phyloP scores from a whole-genome alignment of 2,113 vertebrate species.

The Aegithalos caudatus region DNA sequence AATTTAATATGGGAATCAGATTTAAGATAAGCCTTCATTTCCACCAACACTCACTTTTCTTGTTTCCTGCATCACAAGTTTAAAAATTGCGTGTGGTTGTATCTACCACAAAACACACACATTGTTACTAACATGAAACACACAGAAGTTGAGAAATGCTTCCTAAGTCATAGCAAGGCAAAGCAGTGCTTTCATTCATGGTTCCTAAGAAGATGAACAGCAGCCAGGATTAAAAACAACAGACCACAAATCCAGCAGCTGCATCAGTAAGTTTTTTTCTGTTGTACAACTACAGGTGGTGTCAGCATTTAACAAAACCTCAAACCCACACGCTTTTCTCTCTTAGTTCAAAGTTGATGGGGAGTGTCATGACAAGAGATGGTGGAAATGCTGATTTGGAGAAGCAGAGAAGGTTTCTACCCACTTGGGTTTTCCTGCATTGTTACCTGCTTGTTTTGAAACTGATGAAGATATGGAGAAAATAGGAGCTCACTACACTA shows the following conservation, averaged over 20 bases:
- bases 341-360: background rate
- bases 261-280: background rate
- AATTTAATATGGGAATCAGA: background rate
- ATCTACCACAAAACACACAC: background rate
- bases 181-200: background rate
- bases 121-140: background rate
- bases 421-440: background rate
- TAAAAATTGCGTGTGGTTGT: background rate
- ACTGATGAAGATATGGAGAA: background rate
- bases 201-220: background rate
- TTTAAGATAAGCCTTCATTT: background rate
- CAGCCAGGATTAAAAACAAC: background rate
- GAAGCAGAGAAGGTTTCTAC: background rate
- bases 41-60: background rate
- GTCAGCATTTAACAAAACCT: background rate
- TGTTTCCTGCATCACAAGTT: background rate
- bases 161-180: background rate
- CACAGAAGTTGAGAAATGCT: background rate
- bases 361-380: background rate
- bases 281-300: background rate
- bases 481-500: background rate
- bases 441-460: background rate
- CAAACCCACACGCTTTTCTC: background rate
- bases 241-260: background rate
- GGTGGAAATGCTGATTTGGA: background rate